Evolutionary conservation across 2,888 invertebrate genomes (phyloP).

Genomic region (Calameuta idolon): DNA sequence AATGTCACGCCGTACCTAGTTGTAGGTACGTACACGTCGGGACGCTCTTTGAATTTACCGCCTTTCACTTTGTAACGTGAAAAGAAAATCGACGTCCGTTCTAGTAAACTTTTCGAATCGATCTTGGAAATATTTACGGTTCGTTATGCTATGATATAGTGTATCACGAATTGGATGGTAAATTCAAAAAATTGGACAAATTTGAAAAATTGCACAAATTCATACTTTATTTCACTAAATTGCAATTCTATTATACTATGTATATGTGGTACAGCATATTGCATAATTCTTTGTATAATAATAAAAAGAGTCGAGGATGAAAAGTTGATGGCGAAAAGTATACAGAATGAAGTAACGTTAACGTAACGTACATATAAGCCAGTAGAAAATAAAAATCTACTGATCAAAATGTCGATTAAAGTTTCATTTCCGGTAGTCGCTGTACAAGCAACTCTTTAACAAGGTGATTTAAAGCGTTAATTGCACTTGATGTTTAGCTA

Average conservation of each 20-base stretch:
- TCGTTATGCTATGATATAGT: not conserved
- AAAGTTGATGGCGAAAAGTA: not conserved
- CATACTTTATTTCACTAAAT: too few relatives aligned
- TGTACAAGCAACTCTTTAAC: not conserved
- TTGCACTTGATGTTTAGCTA: not conserved
- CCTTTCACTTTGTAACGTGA: not conserved
- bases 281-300: too few relatives aligned
- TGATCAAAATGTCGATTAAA: not conserved
- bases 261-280: too few relatives aligned
- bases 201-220: too few relatives aligned
- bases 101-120: not conserved
- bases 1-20: not conserved
- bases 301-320: too few relatives aligned
- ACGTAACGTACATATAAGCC: not conserved
- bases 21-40: not conserved
- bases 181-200: not conserved
- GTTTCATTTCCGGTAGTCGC: not conserved
- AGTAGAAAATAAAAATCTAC: not conserved
- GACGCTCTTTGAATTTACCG: not conserved
- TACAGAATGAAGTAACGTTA: not conserved
- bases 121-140: not conserved
- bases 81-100: not conserved
- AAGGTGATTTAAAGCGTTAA: not conserved
- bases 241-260: too few relatives aligned
- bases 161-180: not conserved